Base-by-base conservation (phyloP, 37 sponge, comb jelly and placozoan genomes). In the Ephydatia muelleri region DNA sequence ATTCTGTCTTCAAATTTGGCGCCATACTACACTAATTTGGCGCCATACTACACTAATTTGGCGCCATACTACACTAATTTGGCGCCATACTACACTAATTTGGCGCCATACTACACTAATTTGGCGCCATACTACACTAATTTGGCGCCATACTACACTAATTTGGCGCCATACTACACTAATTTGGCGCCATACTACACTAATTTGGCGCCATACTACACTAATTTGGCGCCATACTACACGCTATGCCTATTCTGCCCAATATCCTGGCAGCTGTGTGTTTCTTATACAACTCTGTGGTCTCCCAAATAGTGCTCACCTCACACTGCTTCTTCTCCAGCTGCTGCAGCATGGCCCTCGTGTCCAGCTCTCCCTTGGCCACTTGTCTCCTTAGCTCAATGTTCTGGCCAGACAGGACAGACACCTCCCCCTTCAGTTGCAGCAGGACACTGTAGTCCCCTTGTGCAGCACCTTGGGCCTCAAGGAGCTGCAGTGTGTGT, bases 251-350 rank as follows among this genome's bases (percentile, higher is more conserved):
- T 19, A 14, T 11, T 1, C 19, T 19, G 57, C 57, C 57, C 57
- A 19, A 21, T 57, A 57, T 13, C 57, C 9, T 11, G 16, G 9
- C 16, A 11, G 1, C 57, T 57, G 19, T 57, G 1, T 13, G 9
- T 57, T 14, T 14, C 57, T 57, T 57, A 14, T 9, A 3, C 6
- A 43, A 43, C 3, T 6, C 6, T 43, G 43, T 43, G 43, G 43
- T 43, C 43, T 43, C 19, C 57, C 57, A 57, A 57, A 57, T 57
- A 71, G 29, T 21, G 5, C 32, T n/a, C 32, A 71, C 72, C 37
- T 81, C 43, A 29, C 70, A 81, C 39, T 81, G 70, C 37, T 38
- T 81, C 38, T 71, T 81, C 72, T 81, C 82, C 27, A 70, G 29
- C 37, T 37, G 66, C 43, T 43, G 68, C 39, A 81, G 82, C 26